These are phyloP conservation scores for Acanthosepion esculentum DNA, from an alignment of 2,888 invertebrate genomes.

Conservation along the genomic window DNA sequence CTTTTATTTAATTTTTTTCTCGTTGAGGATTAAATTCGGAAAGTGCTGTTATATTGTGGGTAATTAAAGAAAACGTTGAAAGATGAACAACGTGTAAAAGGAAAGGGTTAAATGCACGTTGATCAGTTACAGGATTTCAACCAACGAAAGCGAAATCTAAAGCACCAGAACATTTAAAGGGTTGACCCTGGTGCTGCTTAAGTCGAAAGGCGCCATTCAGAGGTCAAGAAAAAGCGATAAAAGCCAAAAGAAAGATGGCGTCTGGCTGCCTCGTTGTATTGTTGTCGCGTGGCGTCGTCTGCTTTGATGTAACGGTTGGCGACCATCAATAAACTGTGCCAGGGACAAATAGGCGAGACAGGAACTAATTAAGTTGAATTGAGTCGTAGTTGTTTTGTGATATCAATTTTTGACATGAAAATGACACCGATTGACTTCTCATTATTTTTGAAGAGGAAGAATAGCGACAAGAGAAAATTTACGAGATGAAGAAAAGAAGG, in stretches of 20 bases:
- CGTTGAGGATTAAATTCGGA: not conserved
- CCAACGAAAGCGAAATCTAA: not conserved
- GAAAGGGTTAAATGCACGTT: not conserved
- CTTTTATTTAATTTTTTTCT: not conserved
- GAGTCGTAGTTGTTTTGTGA: not conserved
- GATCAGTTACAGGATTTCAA: not conserved
- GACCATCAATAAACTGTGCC: not conserved
- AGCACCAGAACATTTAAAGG: not conserved
- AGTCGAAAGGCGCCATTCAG: not conserved
- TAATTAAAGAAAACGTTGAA: not conserved
- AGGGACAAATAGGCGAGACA: not conserved
- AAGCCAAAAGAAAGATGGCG: not conserved
- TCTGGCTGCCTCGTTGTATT: no score
- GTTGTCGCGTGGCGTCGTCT: conserved; percentile 24
- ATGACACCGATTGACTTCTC: not conserved
- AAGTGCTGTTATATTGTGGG: not conserved
- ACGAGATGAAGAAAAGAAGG: not conserved
- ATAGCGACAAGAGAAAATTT: not conserved
- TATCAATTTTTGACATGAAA: conserved; percentile 33
- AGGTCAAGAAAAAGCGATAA: not conserved
- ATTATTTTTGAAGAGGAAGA: not conserved
- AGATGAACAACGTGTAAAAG: no score
- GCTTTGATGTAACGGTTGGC: not conserved
- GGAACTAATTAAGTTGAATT: conserved; percentile 18
- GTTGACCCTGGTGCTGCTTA: not conserved